Conservation (phyloP, 2,888 invertebrate species). For the Trachelus tabidus region DNA sequence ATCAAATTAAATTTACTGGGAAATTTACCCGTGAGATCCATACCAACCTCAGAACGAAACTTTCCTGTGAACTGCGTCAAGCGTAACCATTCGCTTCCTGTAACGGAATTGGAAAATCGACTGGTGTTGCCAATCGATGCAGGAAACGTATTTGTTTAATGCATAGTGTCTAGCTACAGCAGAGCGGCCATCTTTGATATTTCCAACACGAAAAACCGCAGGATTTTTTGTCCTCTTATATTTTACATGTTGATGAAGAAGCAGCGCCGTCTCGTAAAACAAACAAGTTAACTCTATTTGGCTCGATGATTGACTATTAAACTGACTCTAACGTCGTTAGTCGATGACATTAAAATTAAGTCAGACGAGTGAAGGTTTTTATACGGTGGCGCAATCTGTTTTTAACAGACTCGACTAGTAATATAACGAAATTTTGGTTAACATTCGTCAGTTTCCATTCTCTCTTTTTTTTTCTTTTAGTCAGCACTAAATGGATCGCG, state of each 20-base stretch:
- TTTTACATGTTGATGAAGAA: neutral
- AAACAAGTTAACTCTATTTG: slow-evolving; percentile 31
- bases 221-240: neutral
- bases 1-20: neutral
- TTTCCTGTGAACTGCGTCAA: neutral
- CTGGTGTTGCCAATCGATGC: neutral
- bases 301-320: slow-evolving; percentile 37
- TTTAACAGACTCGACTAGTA: neutral
- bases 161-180: neutral
- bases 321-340: slow-evolving; percentile 41
- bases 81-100: neutral
- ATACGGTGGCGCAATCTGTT: neutral
- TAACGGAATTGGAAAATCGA: neutral
- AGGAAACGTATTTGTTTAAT: too few species aligned
- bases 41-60: neutral
- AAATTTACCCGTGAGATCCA: neutral
- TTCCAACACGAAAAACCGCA: neutral
- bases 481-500: neutral
- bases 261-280: slow-evolving; percentile 23
- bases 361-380: neutral
- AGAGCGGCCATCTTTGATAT: neutral
- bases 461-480: neutral
- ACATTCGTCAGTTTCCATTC: neutral
- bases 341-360: neutral
- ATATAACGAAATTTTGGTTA: neutral